Evolutionary conservation across 2,888 invertebrate genomes (phyloP), one percentile per base, ranked within the genome.

Genomic region (Drosophila cyrtoloma): DNA sequence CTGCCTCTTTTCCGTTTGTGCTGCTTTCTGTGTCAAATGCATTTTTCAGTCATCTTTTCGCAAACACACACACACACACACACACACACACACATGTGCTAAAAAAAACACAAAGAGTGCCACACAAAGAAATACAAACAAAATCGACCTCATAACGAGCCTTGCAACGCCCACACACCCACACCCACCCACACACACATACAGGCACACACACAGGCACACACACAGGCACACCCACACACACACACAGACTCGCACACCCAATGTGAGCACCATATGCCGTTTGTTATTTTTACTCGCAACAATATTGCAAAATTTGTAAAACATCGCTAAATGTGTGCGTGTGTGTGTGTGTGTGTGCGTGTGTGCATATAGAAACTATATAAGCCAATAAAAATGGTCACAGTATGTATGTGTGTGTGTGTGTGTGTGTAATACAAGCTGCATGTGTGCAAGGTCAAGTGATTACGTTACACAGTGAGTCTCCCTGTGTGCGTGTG

Each of bases 401-500:
- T 52, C 28, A 50, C 32, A 61, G 63, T 66, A 52, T 61, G 14
- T 62, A 44, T 57, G 42, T 39, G 51, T 42, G 60, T 44, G 57
- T 47, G 51, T 58, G 33, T 63, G 32, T 65, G 37, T 65, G 32
- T 69, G 73, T 74, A 85, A 72, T 75, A 73, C 76, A 79, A 82
- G 74, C 70, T 74, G 58, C 66, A 72, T 71, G 83, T 77, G 79
- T 77, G 88, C 90, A 90, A 90, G 90, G 90, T 90, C 90, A 90
- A 89, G 88, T 83, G 73, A 71, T 81, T 79, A 81, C 77, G 75
- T 77, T 82, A 73, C 66, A 42, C 65, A 47, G 59, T 53, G 22
- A 12, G 28, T 61, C n/a, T 51, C 47, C 16, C 10, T 42, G 5
- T n/a, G 10, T 22, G 22, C 14, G 44, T 42, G 26, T 42, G 5